Conservation (phyloP, 2,797 vertebrate species). For the Catharus ustulatus region DNA sequence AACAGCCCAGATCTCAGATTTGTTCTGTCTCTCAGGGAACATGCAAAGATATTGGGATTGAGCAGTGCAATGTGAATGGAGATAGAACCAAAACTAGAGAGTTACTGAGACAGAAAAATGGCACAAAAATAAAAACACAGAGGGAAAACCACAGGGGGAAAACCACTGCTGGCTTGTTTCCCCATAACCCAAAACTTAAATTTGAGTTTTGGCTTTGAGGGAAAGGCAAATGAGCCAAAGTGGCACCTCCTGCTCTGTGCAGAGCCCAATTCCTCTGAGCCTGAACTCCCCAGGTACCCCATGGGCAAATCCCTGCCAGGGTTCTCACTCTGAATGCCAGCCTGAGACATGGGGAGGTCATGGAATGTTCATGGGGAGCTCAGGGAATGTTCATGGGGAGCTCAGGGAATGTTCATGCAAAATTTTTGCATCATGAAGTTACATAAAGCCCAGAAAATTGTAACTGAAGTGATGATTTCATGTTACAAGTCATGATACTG, state of each 20-base stretch:
- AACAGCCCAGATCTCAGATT: background rate
- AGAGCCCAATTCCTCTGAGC: background rate
- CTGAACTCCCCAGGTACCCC: conserved; percentile 48
- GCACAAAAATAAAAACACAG: background rate
- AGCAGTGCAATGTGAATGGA: background rate
- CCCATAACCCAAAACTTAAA: background rate
- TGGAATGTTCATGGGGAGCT: no score
- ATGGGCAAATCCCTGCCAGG: background rate
- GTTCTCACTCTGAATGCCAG: conserved; percentile 3
- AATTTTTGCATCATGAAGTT: background rate
- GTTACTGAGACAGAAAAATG: background rate
- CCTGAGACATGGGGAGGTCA: background rate
- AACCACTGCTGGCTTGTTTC: background rate
- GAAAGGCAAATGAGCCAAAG: background rate
- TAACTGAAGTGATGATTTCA: conserved; percentile 4
- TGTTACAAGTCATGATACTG: conserved; percentile 1
- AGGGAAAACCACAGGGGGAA: rapidly evolving
- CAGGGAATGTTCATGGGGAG: background rate
- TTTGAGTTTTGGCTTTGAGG: background rate
- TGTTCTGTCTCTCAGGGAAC: background rate
- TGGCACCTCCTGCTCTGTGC: background rate
- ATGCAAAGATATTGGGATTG: background rate
- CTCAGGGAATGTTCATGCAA: background rate
- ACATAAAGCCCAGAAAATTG: conserved; percentile 18
- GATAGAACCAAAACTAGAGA: background rate